phyloP scores from a whole-genome alignment of 2,888 invertebrate genomes.

The Chelonus formosanus region DNA sequence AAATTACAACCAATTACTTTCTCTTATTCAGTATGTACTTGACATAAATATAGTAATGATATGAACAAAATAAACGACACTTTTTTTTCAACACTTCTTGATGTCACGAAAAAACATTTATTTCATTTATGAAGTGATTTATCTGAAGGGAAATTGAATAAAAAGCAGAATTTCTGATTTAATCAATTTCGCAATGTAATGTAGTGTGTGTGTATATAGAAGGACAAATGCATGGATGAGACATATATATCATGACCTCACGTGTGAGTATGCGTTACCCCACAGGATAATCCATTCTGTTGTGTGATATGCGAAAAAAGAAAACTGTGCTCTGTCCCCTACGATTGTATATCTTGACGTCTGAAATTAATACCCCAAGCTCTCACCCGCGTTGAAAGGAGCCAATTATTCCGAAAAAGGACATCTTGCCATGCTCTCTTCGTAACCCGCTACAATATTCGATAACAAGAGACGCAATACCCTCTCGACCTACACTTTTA shows the following conservation, averaged over 20 bases:
- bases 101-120: background rate
- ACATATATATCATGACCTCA: conserved; percentile 27
- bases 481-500: conserved; percentile 30
- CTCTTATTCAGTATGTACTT: too few relatives aligned
- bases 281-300: conserved; percentile 24
- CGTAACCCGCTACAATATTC: conserved; percentile 32
- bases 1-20: too few relatives aligned
- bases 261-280: conserved; percentile 25
- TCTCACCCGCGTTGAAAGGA: conserved; percentile 36
- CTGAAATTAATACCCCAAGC: conserved; percentile 39
- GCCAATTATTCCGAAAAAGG: conserved; percentile 43
- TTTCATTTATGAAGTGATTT: background rate
- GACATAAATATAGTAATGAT: too few relatives aligned
- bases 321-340: background rate
- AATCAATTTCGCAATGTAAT: conserved; percentile 25
- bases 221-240: conserved; percentile 14
- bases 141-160: background rate
- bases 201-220: background rate
- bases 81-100: too few relatives aligned
- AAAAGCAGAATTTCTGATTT: conserved; percentile 12
- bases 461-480: conserved; percentile 40
- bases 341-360: conserved; percentile 24
- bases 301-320: background rate
- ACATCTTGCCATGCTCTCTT: conserved; percentile 24
- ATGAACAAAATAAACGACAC: too few relatives aligned